Conservation (phyloP, 1,140 invertebrate species). For the Caenorhabditis inopinata region DNA sequence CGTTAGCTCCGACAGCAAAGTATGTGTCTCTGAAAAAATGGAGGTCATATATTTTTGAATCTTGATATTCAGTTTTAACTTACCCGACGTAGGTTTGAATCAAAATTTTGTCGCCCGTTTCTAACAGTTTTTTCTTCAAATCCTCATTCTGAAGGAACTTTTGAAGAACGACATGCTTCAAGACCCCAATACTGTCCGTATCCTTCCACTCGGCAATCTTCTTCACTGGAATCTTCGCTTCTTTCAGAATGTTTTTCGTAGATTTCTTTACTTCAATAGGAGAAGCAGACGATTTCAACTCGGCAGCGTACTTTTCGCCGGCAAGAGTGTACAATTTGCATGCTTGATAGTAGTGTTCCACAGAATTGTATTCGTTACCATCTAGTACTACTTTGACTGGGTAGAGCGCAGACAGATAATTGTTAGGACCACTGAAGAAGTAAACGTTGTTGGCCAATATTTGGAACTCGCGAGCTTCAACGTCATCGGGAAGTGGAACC, state of each 20-base stretch:
- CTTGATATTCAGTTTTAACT: not conserved
- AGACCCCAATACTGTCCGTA: not conserved
- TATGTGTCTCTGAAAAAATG: not conserved
- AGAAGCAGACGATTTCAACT: not conserved
- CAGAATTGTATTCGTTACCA: not conserved
- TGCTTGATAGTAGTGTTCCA: conserved; percentile 25
- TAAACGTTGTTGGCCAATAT: not conserved
- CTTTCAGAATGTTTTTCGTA: not conserved
- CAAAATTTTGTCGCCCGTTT: conserved; percentile 9
- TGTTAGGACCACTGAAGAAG: not conserved
- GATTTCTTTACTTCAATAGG: not conserved
- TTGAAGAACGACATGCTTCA: not conserved
- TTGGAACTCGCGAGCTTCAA: not conserved
- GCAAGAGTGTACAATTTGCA: not conserved
- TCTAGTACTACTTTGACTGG: not conserved
- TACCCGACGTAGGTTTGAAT: conserved; percentile 9
- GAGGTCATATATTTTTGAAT: not conserved
- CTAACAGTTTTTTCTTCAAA: not conserved
- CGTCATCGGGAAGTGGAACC: not conserved
- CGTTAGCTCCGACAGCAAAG: not conserved
- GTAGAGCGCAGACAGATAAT: not conserved
- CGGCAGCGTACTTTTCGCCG: not conserved
- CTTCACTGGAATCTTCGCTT: not conserved
- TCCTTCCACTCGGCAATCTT: not conserved
- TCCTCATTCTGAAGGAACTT: conserved; percentile 7